A percentile compares a stretch with the other conserved stretches of the same genome.
Conservation (phyloP, 2,888 invertebrate genomes). For the Smittia aterrima region DNA sequence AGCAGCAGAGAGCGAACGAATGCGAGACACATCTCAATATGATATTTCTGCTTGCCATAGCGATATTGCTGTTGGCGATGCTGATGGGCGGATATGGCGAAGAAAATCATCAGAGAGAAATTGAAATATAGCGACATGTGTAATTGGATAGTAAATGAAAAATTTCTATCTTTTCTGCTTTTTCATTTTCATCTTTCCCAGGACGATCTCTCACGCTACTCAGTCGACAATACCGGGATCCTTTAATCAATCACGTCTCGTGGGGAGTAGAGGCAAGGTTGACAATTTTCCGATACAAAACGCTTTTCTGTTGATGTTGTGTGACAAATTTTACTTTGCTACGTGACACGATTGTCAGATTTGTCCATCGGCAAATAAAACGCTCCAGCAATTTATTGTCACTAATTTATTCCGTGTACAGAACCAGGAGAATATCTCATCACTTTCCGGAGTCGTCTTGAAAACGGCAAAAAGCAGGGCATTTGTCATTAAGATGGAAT, state of each 20-base stretch:
- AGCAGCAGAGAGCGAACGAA: too few relatives aligned
- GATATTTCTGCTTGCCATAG: background rate
- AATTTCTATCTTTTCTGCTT: conserved; percentile 36
- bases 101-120: conserved; percentile 23
- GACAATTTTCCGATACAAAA: conserved; percentile 4
- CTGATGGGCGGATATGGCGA: background rate
- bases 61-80: background rate
- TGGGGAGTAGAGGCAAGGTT: background rate
- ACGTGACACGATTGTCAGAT: background rate
- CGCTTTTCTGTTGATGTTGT: background rate
- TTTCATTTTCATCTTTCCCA: conserved; percentile 23
- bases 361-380: background rate
- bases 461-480: background rate
- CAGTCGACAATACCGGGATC: background rate
- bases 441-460: background rate
- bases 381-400: conserved; percentile 10
- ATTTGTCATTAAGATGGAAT: conserved; percentile 34
- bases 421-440: background rate
- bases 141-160: conserved; percentile 35
- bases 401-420: conserved; percentile 15
- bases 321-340: background rate
- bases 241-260: background rate
- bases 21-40: conserved; percentile 24
- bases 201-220: background rate
- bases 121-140: conserved; percentile 33